These are phyloP conservation scores for Pterostichus madidus DNA, from an alignment of 2,888 invertebrate genomes.

Conservation along the genomic window DNA sequence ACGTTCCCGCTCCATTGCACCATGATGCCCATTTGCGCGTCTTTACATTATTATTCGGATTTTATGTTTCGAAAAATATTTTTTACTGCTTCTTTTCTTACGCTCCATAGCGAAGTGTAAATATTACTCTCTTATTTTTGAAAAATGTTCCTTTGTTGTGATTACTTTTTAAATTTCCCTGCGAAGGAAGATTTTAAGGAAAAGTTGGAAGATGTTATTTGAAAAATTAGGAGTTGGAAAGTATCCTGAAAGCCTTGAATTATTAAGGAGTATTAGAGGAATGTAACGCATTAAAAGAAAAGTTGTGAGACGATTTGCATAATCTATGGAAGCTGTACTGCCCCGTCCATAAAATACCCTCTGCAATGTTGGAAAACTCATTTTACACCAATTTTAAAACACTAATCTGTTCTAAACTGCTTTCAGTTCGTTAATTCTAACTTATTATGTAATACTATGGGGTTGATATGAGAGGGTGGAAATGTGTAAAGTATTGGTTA, in stretches of 20 bases:
- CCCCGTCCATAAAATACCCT: constrained; percentile 55
- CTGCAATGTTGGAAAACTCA: constrained; percentile 41
- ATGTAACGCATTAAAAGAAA: constrained; percentile 76
- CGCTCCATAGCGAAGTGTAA: constrained; percentile 56
- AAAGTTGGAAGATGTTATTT: constrained; percentile 56
- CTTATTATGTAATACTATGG: background rate
- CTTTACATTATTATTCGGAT: constrained; percentile 61
- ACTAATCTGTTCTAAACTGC: constrained; percentile 34
- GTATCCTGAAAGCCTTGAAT: constrained; percentile 65
- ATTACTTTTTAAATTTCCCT: constrained; percentile 22
- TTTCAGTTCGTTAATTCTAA: constrained; percentile 2
- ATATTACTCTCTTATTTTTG: constrained; percentile 24
- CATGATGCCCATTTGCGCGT: constrained; percentile 17
- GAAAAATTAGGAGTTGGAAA: constrained; percentile 46
- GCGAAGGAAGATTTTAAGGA: background rate
- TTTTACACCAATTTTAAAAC: constrained; percentile 48
- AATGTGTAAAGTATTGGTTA: background rate
- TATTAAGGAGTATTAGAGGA: constrained; percentile 68
- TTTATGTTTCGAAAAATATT: constrained; percentile 66
- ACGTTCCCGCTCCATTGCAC: constrained; percentile 37
- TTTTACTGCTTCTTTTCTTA: constrained; percentile 64
- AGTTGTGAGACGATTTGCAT: constrained; percentile 76
- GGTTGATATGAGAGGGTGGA: background rate
- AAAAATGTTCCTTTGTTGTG: constrained; percentile 25
- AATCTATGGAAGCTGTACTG: constrained; percentile 71